Evolutionary conservation across 2,113 vertebrate genomes (phyloP).

Genomic region (Dinomys branickii): DNA sequence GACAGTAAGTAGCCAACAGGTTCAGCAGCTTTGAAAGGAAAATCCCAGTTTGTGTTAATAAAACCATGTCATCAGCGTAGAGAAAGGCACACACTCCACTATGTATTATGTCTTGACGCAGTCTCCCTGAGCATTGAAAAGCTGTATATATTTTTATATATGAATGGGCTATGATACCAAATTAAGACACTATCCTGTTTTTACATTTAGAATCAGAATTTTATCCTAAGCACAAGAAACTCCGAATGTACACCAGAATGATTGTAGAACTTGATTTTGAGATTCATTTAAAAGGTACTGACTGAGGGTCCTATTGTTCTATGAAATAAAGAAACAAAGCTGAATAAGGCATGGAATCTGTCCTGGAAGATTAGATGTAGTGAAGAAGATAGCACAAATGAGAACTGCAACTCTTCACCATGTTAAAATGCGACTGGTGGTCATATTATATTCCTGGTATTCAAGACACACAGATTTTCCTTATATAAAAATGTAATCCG

Average conservation of each 20-base stretch:
- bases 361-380: background rate
- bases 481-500: slow-evolving; percentile 31
- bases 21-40: slow-evolving; percentile 71
- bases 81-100: background rate
- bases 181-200: background rate
- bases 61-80: slow-evolving; percentile 47
- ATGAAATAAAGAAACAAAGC: background rate
- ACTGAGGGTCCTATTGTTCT: background rate
- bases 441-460: background rate
- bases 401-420: background rate
- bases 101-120: background rate
- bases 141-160: background rate
- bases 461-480: background rate
- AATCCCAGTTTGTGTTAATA: slow-evolving; percentile 66
- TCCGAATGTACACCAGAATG: background rate
- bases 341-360: background rate
- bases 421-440: fast-evolving
- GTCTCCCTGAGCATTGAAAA: background rate
- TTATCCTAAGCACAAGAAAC: background rate
- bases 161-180: background rate
- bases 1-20: slow-evolving; percentile 74
- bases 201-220: slow-evolving; percentile 44
- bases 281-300: background rate
- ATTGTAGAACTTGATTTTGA: background rate
- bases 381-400: background rate